Conservation (phyloP, 2,797 vertebrate genomes). For the Hafferia zeledoni region DNA sequence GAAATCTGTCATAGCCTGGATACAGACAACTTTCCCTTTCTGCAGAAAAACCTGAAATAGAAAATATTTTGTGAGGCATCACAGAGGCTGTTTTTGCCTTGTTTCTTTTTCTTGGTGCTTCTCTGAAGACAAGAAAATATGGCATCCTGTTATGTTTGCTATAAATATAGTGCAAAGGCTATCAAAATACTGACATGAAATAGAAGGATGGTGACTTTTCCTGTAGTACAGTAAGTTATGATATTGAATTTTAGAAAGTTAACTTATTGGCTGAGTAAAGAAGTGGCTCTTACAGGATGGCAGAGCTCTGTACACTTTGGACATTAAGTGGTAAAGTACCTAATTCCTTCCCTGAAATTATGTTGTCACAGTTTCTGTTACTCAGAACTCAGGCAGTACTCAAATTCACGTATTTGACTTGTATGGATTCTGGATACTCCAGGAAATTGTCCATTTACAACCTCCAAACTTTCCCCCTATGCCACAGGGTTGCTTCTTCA, state of each 20-base stretch:
- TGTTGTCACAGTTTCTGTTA: not conserved
- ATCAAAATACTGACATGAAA: not conserved
- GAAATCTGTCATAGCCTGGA: not conserved
- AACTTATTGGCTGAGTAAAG: not conserved
- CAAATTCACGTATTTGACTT: not conserved
- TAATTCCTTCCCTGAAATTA: not conserved
- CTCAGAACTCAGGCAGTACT: not conserved
- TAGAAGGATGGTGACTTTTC: not conserved
- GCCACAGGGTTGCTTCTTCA: not conserved
- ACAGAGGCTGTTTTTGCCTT: not conserved
- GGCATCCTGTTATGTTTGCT: not conserved
- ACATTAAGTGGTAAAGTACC: not conserved
- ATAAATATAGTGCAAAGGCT: not conserved
- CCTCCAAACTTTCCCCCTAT: not conserved
- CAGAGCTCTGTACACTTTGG: not conserved
- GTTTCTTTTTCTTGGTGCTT: not conserved
- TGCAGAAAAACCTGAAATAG: not conserved
- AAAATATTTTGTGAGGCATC: not conserved
- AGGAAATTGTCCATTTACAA: not conserved
- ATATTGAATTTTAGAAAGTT: not conserved
- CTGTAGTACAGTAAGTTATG: not conserved
- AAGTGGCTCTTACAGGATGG: not conserved
- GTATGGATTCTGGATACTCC: not conserved
- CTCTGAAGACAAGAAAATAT: not conserved
- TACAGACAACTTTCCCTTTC: not conserved